Percentiles rank a stretch among this genome's conserved stretches.
Evolutionary conservation across 2,888 invertebrate genomes (phyloP).

Genomic region (Marronus borbonicus): DNA sequence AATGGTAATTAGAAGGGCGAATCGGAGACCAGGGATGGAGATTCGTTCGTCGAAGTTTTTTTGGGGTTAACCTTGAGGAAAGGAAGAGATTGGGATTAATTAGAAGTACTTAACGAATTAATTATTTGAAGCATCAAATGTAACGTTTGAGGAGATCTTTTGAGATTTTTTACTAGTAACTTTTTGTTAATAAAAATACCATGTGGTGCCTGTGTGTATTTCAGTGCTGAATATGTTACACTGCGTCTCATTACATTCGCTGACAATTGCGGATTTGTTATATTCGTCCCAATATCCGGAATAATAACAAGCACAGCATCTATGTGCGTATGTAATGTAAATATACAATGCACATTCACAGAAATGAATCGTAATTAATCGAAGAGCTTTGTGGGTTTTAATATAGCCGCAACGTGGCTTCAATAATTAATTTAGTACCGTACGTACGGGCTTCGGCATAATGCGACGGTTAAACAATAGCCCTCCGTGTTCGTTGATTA

Average conservation of each 20-base stretch:
- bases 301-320: too few relatives aligned
- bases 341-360: not conserved
- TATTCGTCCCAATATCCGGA: too few relatives aligned
- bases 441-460: not conserved
- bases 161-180: too few relatives aligned
- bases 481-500: not conserved
- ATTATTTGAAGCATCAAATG: too few relatives aligned
- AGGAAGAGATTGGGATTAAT: too few relatives aligned
- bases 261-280: too few relatives aligned
- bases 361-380: not conserved
- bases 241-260: too few relatives aligned
- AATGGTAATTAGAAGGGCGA: not conserved
- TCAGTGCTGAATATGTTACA: too few relatives aligned
- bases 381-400: constrained; percentile 8
- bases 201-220: too few relatives aligned
- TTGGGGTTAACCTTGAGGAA: not conserved
- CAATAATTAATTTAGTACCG: not conserved
- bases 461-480: not conserved
- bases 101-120: too few relatives aligned
- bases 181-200: too few relatives aligned
- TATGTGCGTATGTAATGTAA: not conserved
- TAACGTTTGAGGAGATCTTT: too few relatives aligned
- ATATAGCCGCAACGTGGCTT: not conserved
- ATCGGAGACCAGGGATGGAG: not conserved
- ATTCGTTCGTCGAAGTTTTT: not conserved